Percentiles rank a stretch among this genome's conserved stretches.
These are phyloP conservation scores for Heliothis virescens DNA, from an alignment of 1,140 invertebrate genomes.

Conservation along the genomic window DNA sequence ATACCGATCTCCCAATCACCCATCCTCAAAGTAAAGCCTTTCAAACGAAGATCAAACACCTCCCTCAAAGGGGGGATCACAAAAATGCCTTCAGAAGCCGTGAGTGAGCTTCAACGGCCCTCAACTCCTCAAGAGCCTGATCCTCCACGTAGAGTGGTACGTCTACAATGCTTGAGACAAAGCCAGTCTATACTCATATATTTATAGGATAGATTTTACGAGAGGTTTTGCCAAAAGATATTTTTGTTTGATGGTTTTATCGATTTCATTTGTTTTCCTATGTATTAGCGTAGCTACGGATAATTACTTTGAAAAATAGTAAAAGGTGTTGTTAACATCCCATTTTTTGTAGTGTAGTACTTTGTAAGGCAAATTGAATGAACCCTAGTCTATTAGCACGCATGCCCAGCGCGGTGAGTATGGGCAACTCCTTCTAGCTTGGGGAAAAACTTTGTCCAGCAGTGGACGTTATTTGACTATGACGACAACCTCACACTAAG, in stretches of 20 bases:
- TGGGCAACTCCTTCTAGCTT: too few species aligned
- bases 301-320: background rate
- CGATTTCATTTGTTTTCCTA: background rate
- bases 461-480: too few species aligned
- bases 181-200: conserved; percentile 1
- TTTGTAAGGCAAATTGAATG: too few species aligned
- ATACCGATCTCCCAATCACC: background rate
- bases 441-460: too few species aligned
- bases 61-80: conserved; percentile 17
- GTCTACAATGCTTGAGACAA: conserved; percentile 28
- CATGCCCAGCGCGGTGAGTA: too few species aligned
- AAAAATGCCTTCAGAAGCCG: conserved; percentile 14
- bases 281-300: background rate
- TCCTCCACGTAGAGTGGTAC: conserved; percentile 2
- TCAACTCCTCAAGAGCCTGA: background rate
- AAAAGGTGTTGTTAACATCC: too few species aligned
- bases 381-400: too few species aligned
- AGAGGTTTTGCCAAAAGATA: background rate
- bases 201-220: background rate
- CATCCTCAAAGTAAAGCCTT: background rate
- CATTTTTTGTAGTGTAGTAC: too few species aligned
- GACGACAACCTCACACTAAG: too few species aligned
- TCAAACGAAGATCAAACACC: conserved; percentile 11
- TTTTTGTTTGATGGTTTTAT: background rate
- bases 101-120: conserved; percentile 2